Base-by-base conservation (phyloP, 2,888 invertebrate species). In the Trypoxylon attenuatum region DNA sequence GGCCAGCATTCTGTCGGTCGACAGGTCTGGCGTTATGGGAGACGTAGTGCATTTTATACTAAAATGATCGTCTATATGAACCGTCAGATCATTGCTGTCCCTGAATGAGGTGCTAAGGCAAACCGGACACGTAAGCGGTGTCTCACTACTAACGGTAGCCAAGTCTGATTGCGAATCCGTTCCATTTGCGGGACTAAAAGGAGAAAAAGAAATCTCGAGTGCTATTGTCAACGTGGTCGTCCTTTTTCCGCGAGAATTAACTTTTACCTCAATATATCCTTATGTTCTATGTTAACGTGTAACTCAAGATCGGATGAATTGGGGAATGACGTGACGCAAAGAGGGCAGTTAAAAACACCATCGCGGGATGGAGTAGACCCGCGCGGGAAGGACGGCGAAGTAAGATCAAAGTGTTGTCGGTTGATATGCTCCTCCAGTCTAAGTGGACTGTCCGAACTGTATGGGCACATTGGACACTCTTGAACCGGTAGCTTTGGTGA, bases 11-110 rank as follows among this genome's bases (percentile, higher is more conserved):
- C 88, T 84, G 77, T 90, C 90, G 15, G 79, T 80, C n/a, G 88
- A 88, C 45, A 84, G 75, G 56, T 88, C 87, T 2, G 88, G 88
- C 15, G 88, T 88, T 19, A 85, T 77, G 3, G 88, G 88, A 5
- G 89, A 88, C 6, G 87, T 81, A 21, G 84, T 84, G 60, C 84
- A 82, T 73, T 88, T 88, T 67, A 88, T 87, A 56, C 84, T 84
- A 74, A 96, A 96, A 84, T 96, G 96, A 69, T 93, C 93, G 77
- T 96, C 95, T 76, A 96, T 94, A 84, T 96, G 96, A 22, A 88
- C 80, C 50, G 89, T 90, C 86, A 94, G 87, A 87, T 93, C 92
- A 87, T 87, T 87, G 60, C 83, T 87, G 45, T 77, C 85, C 68
- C 83, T 86, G 69, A 88, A 88, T 33, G 82, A 84, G 22, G 85